Conservation (phyloP, 2,797 vertebrate genomes). For the Allochrocebus solatus region DNA sequence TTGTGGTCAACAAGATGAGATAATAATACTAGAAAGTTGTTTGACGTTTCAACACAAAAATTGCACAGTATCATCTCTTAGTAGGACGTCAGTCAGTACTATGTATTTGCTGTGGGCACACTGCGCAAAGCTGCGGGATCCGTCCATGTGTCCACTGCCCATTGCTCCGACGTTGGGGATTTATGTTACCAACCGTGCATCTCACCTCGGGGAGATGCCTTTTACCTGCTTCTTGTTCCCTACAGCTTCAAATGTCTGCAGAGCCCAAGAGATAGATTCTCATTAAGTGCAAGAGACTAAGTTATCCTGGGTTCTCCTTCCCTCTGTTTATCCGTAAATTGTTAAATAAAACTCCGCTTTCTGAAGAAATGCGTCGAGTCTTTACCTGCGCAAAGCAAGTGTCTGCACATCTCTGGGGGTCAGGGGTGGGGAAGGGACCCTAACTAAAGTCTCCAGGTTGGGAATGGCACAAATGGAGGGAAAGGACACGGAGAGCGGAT, state of each 20-base stretch:
- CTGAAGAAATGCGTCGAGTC: not conserved
- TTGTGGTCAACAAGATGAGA: not conserved
- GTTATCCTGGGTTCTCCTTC: conserved; percentile 22
- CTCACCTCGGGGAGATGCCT: not conserved
- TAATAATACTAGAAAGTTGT: not conserved
- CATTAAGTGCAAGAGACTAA: conserved; percentile 29
- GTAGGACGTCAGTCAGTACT: not conserved
- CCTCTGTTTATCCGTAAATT: not conserved
- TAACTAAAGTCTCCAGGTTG: not conserved
- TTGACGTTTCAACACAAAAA: not conserved
- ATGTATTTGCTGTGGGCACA: not conserved
- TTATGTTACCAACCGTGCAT: not conserved
- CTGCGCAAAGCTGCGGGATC: not conserved
- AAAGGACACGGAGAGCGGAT: not conserved
- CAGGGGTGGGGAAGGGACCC: not conserved
- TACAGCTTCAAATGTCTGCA: not conserved
- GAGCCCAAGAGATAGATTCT: not conserved
- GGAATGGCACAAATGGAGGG: not conserved
- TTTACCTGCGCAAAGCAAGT: not conserved
- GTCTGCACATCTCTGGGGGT: not conserved
- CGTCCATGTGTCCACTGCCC: not conserved
- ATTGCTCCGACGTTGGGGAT: not conserved
- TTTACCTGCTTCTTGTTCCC: not conserved
- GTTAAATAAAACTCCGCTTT: not conserved
- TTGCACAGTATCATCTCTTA: not conserved